Conservation (phyloP, 2,888 invertebrate genomes). For the Patella depressa region DNA sequence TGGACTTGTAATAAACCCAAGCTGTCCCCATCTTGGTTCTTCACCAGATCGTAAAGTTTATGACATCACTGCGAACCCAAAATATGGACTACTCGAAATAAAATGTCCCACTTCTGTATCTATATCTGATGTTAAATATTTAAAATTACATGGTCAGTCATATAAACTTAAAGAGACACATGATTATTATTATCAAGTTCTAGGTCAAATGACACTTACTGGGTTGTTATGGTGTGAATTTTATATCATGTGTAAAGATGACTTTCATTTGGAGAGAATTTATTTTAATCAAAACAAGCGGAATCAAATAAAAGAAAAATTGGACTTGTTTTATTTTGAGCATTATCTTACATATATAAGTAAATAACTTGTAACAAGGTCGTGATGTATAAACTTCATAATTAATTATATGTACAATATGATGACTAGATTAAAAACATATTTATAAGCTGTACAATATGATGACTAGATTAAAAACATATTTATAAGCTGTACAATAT, state of each 20-base stretch:
- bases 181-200: constrained; percentile 11
- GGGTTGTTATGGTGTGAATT: constrained; percentile 11
- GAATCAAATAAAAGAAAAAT: constrained; percentile 12
- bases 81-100: constrained; percentile 1
- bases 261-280: constrained; percentile 11
- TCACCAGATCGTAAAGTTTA: neutral
- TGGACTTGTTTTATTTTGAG: constrained; percentile 12
- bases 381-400: no score
- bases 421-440: no score
- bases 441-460: no score
- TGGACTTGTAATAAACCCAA: no score
- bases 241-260: constrained; percentile 7
- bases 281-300: neutral
- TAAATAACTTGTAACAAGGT: no score
- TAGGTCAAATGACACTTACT: constrained; percentile 11
- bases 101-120: neutral
- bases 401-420: no score
- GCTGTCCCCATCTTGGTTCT: neutral
- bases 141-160: neutral
- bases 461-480: no score
- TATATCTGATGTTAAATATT: neutral
- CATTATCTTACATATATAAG: neutral
- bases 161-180: constrained; percentile 4
- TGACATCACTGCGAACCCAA: neutral
- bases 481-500: no score